Evolutionary conservation across 2,113 vertebrate genomes (phyloP).

Genomic region (Hymenochirus boettgeri): DNA sequence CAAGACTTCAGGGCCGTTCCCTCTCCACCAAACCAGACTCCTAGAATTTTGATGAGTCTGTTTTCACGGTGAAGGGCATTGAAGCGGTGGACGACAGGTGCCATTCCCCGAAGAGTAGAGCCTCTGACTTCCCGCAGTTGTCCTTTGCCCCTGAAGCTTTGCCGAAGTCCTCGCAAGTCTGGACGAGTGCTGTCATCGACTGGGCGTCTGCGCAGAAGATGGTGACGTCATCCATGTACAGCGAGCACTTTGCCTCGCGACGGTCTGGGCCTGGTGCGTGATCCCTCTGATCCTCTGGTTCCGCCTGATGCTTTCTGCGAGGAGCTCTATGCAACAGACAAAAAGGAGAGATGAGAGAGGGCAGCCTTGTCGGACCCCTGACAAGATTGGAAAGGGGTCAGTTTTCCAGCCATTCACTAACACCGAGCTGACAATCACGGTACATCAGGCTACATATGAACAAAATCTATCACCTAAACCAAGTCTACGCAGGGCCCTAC

Average conservation of each 20-base stretch:
- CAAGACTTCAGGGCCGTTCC: neutral
- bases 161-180: conserved; percentile 1
- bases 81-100: too few species aligned
- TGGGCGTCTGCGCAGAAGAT: neutral
- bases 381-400: neutral
- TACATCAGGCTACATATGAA: neutral
- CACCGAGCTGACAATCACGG: neutral
- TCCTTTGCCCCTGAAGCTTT: neutral
- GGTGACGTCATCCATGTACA: conserved; percentile 9
- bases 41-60: too few species aligned
- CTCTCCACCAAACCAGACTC: too few species aligned
- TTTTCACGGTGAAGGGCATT: too few species aligned
- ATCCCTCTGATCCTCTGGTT: conserved; percentile 1
- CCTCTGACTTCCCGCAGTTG: conserved; percentile 11
- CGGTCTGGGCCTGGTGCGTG: neutral
- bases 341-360: conserved; percentile 14
- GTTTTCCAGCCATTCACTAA: neutral
- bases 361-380: conserved; percentile 5
- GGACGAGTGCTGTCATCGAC: neutral
- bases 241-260: neutral
- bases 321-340: conserved; percentile 10
- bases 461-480: neutral
- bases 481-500: neutral
- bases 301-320: neutral
- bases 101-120: too few species aligned